Evolutionary conservation across 2,797 vertebrate genomes (phyloP).

Genomic region (Eleutherodactylus coqui): DNA sequence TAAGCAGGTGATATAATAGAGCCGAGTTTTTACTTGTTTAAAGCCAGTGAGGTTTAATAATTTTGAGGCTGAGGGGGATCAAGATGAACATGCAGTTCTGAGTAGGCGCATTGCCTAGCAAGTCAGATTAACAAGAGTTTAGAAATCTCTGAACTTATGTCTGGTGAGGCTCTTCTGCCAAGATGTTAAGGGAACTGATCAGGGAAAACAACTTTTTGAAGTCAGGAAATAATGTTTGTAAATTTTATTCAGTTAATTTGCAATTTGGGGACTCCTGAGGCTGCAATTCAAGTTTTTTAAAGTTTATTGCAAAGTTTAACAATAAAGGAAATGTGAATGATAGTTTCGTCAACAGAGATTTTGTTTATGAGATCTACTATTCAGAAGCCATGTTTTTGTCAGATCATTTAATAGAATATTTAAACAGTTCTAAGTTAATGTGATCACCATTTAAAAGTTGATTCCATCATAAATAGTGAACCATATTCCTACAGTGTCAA

Average conservation of each 20-base stretch:
- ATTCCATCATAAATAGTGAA: not conserved
- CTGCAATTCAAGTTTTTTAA: conserved; percentile 5
- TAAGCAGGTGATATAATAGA: conserved; percentile 18
- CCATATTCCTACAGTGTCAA: not conserved
- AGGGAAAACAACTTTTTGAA: conserved; percentile 50
- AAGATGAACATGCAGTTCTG: conserved; percentile 19
- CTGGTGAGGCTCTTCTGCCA: conserved; percentile 23
- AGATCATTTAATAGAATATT: not conserved
- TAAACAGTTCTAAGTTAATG: not conserved
- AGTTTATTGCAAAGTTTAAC: conserved; percentile 15
- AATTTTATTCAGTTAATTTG: conserved; percentile 50
- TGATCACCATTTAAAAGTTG: not conserved
- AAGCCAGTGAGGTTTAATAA: conserved; percentile 31
- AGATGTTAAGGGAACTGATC: conserved; percentile 33
- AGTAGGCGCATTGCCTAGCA: conserved; percentile 36
- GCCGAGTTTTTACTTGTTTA: conserved; percentile 13
- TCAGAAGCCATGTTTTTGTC: not conserved
- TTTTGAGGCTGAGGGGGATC: not conserved
- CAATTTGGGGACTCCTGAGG: conserved; percentile 11
- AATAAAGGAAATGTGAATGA: not conserved
- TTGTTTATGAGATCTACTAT: not conserved
- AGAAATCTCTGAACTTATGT: conserved; percentile 45
- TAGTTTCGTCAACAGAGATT: not conserved
- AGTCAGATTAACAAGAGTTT: conserved; percentile 41
- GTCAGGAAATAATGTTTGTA: conserved; percentile 38